Evolutionary conservation across 1,140 invertebrate species (phyloP).

Genomic region (Limonius californicus): DNA sequence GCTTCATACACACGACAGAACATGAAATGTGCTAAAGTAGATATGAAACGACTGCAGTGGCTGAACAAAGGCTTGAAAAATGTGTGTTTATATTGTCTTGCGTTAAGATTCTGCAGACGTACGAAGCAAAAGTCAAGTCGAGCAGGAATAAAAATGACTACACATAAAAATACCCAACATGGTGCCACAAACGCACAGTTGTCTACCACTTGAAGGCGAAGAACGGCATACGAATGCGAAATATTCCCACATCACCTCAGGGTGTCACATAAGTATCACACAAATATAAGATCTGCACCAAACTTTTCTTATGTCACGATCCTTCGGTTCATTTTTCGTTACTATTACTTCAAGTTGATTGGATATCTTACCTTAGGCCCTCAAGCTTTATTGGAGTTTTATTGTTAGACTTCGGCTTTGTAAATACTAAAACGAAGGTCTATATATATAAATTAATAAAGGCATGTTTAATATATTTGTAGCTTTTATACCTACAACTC

Average conservation of each 20-base stretch:
- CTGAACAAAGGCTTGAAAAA: constrained; percentile 26
- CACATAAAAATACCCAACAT: constrained; percentile 27
- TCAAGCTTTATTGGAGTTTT: too few species aligned
- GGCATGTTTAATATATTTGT: too few species aligned
- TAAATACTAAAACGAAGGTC: too few species aligned
- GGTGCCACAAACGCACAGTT: constrained; percentile 17
- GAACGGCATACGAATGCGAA: constrained; percentile 12
- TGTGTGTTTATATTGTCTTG: constrained; percentile 28
- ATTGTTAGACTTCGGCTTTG: too few species aligned
- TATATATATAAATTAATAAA: too few species aligned
- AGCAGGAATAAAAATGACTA: constrained; percentile 27
- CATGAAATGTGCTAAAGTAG: constrained; percentile 12
- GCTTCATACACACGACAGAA: too few species aligned
- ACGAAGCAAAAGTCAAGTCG: constrained; percentile 22
- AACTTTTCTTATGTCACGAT: constrained; percentile 9
- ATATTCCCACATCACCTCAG: constrained; percentile 5
- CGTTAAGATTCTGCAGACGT: constrained; percentile 26
- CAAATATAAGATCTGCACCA: constrained; percentile 12
- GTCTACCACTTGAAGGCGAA: constrained; percentile 7
- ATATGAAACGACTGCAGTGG: not conserved
- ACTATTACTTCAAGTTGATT: too few species aligned
- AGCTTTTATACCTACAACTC: too few species aligned
- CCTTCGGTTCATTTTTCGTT: too few species aligned
- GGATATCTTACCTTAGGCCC: too few species aligned
- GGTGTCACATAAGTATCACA: not conserved